Evolutionary conservation across 2,113 vertebrate species (phyloP).

Genomic region (Hirundichthys speculiger): DNA sequence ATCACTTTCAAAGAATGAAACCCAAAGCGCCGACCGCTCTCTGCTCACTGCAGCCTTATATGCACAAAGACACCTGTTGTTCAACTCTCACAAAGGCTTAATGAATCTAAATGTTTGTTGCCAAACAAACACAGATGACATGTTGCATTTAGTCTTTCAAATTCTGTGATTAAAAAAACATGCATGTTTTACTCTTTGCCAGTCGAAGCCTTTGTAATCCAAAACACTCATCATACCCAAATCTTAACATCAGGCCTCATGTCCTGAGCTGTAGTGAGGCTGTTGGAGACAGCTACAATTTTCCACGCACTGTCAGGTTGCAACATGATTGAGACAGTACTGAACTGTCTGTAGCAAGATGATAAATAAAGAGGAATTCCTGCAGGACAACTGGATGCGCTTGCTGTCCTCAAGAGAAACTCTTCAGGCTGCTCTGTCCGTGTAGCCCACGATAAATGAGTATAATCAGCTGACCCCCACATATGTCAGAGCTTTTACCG

Average conservation of each 20-base stretch:
- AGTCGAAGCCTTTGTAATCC: slow-evolving; percentile 15
- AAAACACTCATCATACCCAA: slow-evolving; percentile 42
- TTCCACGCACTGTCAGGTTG: slow-evolving; percentile 14
- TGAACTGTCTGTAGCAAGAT: no score
- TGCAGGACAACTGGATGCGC: no score
- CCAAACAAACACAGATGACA: slow-evolving; percentile 69
- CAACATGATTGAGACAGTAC: slow-evolving; percentile 13
- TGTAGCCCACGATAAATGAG: no score
- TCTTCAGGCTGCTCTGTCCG: no score
- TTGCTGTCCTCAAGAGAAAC: no score
- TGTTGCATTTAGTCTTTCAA: slow-evolving; percentile 50
- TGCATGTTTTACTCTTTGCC: slow-evolving; percentile 31
- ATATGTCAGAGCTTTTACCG: no score
- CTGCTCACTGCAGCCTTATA: slow-evolving; percentile 63
- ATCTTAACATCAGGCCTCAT: slow-evolving; percentile 26
- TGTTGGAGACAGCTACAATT: slow-evolving; percentile 41
- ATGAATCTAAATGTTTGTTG: slow-evolving; percentile 77
- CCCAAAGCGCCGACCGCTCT: slow-evolving; percentile 72
- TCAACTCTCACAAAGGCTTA: slow-evolving; percentile 69
- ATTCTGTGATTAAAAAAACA: slow-evolving; percentile 24
- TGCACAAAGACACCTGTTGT: slow-evolving; percentile 87
- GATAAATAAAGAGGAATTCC: no score
- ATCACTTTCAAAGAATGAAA: slow-evolving; percentile 86
- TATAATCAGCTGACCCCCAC: no score
- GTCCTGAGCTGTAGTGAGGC: slow-evolving; percentile 3